Percentiles rank a stretch among this genome's conserved stretches.
These are phyloP conservation scores for Lutjanus erythropterus DNA, from an alignment of 2,113 vertebrate species.

Conservation along the genomic window DNA sequence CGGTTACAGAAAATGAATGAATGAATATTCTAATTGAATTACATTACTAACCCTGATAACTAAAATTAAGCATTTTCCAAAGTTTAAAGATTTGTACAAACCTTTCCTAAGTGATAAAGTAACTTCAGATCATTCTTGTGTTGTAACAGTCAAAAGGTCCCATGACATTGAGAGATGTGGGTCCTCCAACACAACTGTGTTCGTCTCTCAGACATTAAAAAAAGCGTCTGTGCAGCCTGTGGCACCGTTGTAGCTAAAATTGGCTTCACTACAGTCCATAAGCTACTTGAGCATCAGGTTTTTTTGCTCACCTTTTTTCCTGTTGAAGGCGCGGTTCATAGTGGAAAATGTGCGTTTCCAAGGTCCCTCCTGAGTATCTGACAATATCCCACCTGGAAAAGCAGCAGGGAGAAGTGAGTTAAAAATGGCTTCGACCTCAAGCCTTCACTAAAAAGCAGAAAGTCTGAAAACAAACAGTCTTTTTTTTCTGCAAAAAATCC, in stretches of 20 bases:
- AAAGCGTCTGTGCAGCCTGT: neutral
- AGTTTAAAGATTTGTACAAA: too few relatives aligned
- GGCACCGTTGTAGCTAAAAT: neutral
- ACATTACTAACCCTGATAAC: too few relatives aligned
- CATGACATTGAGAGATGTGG: too few relatives aligned
- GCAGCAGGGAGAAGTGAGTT: conserved; percentile 32
- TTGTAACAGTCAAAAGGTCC: too few relatives aligned
- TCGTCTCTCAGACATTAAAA: neutral
- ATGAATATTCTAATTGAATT: too few relatives aligned
- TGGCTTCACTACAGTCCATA: neutral
- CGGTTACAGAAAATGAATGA: too few relatives aligned
- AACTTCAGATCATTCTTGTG: too few relatives aligned
- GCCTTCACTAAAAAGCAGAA: conserved; percentile 15
- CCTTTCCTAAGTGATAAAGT: too few relatives aligned
- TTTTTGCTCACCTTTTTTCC: conserved; percentile 90
- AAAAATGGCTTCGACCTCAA: conserved; percentile 38
- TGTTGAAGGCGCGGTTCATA: conserved; percentile 95
- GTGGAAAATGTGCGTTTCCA: conserved; percentile 79
- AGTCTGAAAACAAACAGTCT: conserved; percentile 26
- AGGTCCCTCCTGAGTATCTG: conserved; percentile 62
- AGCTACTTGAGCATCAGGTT: neutral
- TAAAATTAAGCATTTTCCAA: too few relatives aligned
- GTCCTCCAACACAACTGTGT: too few relatives aligned
- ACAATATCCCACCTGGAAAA: conserved; percentile 80
- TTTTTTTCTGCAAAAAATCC: neutral